Base-by-base conservation (phyloP, 2,888 invertebrate species). In the Quadriops clusia region DNA sequence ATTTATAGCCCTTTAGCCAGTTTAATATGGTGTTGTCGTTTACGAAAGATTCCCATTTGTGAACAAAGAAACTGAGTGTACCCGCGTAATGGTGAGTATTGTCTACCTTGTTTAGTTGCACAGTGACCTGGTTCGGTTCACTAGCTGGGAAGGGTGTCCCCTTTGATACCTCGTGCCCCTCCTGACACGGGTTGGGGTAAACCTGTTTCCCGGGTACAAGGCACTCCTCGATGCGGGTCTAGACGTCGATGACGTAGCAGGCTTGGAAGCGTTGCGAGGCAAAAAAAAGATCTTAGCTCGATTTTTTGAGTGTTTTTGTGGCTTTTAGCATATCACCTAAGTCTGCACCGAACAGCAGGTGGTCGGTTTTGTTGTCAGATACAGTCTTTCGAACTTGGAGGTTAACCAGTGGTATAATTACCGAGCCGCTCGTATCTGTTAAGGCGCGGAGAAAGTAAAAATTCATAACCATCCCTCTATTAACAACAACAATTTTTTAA, bases 1-100 rank as follows among this genome's bases (percentile, higher is more conserved):
- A 11, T 22, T 22, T 22, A 22, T 7, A 22, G 11, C 23, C 23
- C 12, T 22, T 10, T 22, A 22, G 3, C 23, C 23, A 22, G 12
- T 10, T 11, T 12, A 22, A 22, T 11, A 22, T 4, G 10, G 12
- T 11, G 2, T 10, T 3, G 12, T 22, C 8, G 6, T 22, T 10
- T 22, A 12, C 12, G 12, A 22, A 3, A 11, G 10, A 11, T 22
- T 22, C 2, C 23, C 23, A n/a, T n/a, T n/a, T n/a, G n/a, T n/a
- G n/a, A n/a, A n/a, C n/a, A 22, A 2, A 22, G 8, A 22, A 22
- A 11, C 8, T 22, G 10, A 3, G 12, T 8, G 11, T 22, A 11
- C 23, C 23, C 11, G 23, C n/a, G 10, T 11, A 22, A 12, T 22
- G 23, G 23, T 3, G 10, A 3, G 12, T 12, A 10, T 22, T 12